Evolutionary conservation across 23 tunicate species (phyloP).

Genomic region (Botrylloides violaceus): DNA sequence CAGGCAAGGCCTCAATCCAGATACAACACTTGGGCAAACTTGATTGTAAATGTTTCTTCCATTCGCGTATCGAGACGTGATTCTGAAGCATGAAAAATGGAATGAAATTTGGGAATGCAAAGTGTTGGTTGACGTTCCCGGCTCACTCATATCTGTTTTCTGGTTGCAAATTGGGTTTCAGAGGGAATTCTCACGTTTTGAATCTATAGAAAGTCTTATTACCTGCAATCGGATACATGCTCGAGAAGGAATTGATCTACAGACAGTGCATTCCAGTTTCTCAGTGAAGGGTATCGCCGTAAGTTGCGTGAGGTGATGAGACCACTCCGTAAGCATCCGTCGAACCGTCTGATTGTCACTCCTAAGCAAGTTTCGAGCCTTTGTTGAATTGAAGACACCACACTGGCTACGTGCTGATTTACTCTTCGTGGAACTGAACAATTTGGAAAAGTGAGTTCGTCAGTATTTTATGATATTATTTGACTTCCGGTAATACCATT

Average conservation of each 20-base stretch:
- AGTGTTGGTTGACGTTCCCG: neutral
- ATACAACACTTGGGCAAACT: neutral
- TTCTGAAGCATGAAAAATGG: neutral
- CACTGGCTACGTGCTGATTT: too few relatives aligned
- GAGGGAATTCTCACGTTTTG: too few relatives aligned
- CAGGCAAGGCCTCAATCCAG: neutral
- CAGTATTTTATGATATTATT: too few relatives aligned
- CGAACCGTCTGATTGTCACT: neutral
- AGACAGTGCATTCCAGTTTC: neutral
- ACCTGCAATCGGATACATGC: constrained; percentile 8
- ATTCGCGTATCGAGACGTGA: neutral
- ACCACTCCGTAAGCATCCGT: neutral
- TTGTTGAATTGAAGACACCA: too few relatives aligned
- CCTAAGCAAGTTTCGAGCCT: neutral
- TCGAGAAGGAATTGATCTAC: neutral
- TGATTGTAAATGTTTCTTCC: neutral
- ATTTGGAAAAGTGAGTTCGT: too few relatives aligned
- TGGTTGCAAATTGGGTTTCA: too few relatives aligned
- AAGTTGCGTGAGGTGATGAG: neutral
- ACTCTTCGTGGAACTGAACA: too few relatives aligned
- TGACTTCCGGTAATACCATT: too few relatives aligned
- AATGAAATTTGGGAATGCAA: neutral
- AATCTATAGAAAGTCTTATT: too few relatives aligned
- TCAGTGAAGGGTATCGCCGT: neutral
- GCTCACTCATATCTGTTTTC: neutral